A percentile compares a stretch with the other conserved stretches of the same genome.
These are phyloP conservation scores for Phaetusa simplex DNA, from an alignment of 2,113 vertebrate species.

Conservation along the genomic window DNA sequence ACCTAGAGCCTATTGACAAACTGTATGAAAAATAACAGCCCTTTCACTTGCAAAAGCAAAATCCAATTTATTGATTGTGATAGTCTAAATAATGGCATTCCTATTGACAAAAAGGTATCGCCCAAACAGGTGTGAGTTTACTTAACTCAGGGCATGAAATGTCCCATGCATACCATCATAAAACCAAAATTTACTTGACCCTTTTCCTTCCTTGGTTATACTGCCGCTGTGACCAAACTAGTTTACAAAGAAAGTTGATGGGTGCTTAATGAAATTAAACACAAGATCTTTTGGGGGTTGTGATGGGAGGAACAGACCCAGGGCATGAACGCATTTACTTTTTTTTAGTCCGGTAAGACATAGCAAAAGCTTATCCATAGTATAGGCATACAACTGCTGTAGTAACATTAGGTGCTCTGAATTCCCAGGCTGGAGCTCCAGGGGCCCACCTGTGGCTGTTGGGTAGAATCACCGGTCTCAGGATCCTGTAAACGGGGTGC, in stretches of 20 bases:
- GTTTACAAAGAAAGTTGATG: not conserved
- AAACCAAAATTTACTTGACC: not conserved
- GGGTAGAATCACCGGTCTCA: accelerated
- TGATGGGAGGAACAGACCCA: not conserved
- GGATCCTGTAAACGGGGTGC: not conserved
- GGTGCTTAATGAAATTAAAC: not conserved
- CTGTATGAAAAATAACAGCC: conserved; percentile 56
- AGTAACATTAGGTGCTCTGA: not conserved
- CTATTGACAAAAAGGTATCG: conserved; percentile 43
- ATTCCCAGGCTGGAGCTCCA: not conserved
- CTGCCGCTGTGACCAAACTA: not conserved
- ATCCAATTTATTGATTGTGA: conserved; percentile 70
- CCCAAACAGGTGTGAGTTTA: conserved; percentile 16
- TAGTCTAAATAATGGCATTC: conserved; percentile 61
- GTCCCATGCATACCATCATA: not conserved
- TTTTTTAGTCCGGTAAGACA: not conserved
- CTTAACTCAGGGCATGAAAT: not conserved
- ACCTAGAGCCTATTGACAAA: conserved; percentile 69
- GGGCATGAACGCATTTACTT: too few species aligned
- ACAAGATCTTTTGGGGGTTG: not conserved
- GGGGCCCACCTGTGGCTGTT: not conserved
- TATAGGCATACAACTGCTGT: not conserved
- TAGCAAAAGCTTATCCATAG: not conserved
- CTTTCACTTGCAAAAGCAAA: conserved; percentile 67
- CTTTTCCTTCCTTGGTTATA: not conserved